Evolutionary conservation across 2,113 vertebrate genomes (phyloP).

Genomic region (Pimephales promelas): DNA sequence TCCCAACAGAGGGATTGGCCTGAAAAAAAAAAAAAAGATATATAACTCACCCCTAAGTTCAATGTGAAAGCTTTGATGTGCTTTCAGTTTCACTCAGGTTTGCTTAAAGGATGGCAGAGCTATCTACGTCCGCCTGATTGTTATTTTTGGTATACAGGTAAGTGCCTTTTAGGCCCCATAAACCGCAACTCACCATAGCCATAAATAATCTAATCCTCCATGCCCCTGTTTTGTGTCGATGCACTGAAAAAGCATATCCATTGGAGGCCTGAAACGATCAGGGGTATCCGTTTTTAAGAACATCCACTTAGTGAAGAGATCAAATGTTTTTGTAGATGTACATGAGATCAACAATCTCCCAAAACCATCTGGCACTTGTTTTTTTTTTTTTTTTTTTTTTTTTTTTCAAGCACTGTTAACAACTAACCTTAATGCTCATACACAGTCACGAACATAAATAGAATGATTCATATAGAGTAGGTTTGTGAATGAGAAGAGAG

Average conservation of each 20-base stretch:
- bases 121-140: not conserved
- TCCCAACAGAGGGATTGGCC: not conserved
- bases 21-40: not conserved
- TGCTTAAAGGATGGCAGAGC: not conserved
- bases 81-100: not conserved
- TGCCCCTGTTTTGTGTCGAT: not conserved
- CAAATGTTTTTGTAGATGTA: too few relatives aligned
- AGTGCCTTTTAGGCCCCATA: conserved; percentile 15
- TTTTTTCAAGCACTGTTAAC: not conserved
- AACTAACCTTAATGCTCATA: not conserved
- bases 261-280: not conserved
- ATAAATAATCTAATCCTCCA: conserved; percentile 21
- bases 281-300: not conserved
- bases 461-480: conserved; percentile 29
- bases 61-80: conserved; percentile 4
- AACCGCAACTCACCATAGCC: not conserved
- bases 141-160: conserved; percentile 18
- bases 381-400: too few relatives aligned
- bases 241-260: not conserved
- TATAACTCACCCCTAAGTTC: not conserved
- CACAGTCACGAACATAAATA: not conserved
- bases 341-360: not conserved
- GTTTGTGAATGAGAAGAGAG: conserved; percentile 50
- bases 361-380: not conserved
- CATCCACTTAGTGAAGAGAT: not conserved